These are phyloP conservation scores for Molossus alvarezi DNA, from an alignment of 2,797 vertebrate species.

Conservation along the genomic window DNA sequence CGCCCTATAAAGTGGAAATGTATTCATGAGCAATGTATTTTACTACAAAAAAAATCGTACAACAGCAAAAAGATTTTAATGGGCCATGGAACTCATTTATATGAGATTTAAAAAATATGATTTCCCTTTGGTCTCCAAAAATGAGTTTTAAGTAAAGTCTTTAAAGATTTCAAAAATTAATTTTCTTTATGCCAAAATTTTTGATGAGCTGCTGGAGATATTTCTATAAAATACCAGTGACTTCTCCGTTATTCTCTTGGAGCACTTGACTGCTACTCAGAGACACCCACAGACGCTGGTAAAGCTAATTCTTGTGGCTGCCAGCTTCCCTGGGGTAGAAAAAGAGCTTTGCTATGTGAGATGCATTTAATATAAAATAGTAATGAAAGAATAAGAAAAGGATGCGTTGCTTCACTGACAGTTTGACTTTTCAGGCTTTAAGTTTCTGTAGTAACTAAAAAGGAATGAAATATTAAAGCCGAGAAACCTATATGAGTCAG, in stretches of 20 bases:
- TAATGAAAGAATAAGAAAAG: conserved; percentile 62
- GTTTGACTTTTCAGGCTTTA: conserved; percentile 64
- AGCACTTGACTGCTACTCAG: conserved; percentile 51
- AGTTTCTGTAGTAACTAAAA: conserved; percentile 67
- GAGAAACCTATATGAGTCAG: conserved; percentile 38
- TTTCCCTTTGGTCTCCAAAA: conserved; percentile 73
- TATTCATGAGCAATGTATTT: conserved; percentile 74
- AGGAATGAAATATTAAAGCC: conserved; percentile 46
- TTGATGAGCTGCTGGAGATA: conserved; percentile 69
- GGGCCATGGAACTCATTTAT: conserved; percentile 71
- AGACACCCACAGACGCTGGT: conserved; percentile 63
- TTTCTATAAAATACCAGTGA: conserved; percentile 64
- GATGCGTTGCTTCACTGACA: conserved; percentile 62
- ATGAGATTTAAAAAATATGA: conserved; percentile 66
- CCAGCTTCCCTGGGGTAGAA: conserved; percentile 67
- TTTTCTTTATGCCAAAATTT: conserved; percentile 74
- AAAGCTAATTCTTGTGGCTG: conserved; percentile 47
- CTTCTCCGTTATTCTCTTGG: conserved; percentile 52
- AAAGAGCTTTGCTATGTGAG: conserved; percentile 71
- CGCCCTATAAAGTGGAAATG: conserved; percentile 7
- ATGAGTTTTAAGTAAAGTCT: conserved; percentile 76
- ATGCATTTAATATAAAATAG: conserved; percentile 51
- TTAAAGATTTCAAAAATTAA: conserved; percentile 78
- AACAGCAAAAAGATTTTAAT: conserved; percentile 70
- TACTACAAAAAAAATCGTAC: conserved; percentile 52